Percentiles rank a stretch among this genome's conserved stretches.
phyloP scores from a whole-genome alignment of 2,888 invertebrate genomes.

The Mayetiola destructor region DNA sequence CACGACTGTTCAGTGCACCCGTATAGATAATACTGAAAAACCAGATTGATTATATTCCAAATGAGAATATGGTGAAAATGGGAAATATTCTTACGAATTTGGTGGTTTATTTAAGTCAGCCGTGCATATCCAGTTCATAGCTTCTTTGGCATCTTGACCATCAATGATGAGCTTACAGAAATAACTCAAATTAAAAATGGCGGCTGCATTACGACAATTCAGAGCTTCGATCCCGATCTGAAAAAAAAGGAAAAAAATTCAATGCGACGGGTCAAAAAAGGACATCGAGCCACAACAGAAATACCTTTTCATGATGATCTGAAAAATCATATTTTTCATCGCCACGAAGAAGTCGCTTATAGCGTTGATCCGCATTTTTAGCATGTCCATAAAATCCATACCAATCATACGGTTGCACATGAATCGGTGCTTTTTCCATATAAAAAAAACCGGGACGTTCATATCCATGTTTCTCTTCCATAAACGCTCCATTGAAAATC shows the following conservation, averaged over 20 bases:
- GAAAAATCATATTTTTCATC: conserved; percentile 75
- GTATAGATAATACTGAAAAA: conserved; percentile 56
- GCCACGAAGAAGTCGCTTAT: conserved; percentile 52
- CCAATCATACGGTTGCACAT: conserved; percentile 68
- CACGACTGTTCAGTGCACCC: conserved; percentile 61
- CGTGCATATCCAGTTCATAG: conserved; percentile 72
- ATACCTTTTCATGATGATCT: conserved; percentile 58
- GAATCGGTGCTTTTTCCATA: conserved; percentile 34
- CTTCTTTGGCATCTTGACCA: conserved; percentile 67
- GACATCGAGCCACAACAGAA: background rate
- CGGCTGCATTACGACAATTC: conserved; percentile 62
- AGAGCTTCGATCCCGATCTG: conserved; percentile 71
- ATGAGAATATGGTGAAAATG: conserved; percentile 25
- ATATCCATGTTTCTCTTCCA: conserved; percentile 74
- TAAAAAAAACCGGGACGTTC: conserved; percentile 76
- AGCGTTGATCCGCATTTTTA: conserved; percentile 48
- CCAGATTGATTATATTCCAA: background rate
- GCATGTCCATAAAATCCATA: conserved; percentile 63
- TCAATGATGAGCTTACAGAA: conserved; percentile 78
- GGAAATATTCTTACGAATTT: background rate
- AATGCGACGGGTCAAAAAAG: background rate
- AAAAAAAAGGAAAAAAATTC: background rate
- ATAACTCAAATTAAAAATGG: conserved; percentile 75
- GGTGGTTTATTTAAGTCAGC: conserved; percentile 42
- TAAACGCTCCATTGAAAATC: conserved; percentile 64